phyloP scores from a whole-genome alignment of 2,797 vertebrate species.

The Loris lydekkerianus region DNA sequence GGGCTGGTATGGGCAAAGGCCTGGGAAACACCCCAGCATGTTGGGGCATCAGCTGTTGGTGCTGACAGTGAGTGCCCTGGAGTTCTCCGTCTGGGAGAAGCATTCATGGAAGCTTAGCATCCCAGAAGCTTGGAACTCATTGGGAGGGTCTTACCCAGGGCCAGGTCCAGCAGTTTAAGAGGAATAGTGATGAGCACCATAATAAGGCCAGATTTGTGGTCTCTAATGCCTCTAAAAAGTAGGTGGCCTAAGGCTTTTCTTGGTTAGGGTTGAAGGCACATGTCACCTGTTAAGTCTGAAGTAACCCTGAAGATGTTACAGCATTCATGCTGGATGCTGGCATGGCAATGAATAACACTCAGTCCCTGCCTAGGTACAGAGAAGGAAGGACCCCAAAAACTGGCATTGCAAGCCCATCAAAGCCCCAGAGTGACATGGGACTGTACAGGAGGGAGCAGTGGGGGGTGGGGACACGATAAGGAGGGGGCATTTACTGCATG shows the following conservation, averaged over 20 bases:
- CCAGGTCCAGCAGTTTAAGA: not conserved
- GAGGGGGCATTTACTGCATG: not conserved
- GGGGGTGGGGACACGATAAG: not conserved
- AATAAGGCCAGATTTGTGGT: not conserved
- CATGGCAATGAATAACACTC: not conserved
- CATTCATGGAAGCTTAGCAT: not conserved
- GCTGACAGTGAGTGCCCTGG: not conserved
- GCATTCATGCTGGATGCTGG: not conserved
- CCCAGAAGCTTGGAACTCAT: not conserved
- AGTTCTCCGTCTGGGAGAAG: not conserved
- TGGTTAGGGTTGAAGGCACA: not conserved
- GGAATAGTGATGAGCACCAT: not conserved
- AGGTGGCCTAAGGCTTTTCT: not conserved
- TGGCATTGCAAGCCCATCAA: rapidly evolving
- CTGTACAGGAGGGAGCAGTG: rapidly evolving
- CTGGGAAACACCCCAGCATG: not conserved
- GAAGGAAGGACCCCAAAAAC: not conserved
- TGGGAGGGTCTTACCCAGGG: rapidly evolving
- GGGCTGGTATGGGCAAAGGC: not conserved
- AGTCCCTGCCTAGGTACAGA: not conserved
- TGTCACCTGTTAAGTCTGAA: not conserved
- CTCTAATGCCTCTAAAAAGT: not conserved
- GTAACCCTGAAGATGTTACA: not conserved
- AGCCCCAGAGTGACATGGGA: not conserved
- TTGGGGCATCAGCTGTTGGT: not conserved